Base-by-base conservation (phyloP, 92 coral and sea anemone genomes). In the Nematostella vectensis region DNA sequence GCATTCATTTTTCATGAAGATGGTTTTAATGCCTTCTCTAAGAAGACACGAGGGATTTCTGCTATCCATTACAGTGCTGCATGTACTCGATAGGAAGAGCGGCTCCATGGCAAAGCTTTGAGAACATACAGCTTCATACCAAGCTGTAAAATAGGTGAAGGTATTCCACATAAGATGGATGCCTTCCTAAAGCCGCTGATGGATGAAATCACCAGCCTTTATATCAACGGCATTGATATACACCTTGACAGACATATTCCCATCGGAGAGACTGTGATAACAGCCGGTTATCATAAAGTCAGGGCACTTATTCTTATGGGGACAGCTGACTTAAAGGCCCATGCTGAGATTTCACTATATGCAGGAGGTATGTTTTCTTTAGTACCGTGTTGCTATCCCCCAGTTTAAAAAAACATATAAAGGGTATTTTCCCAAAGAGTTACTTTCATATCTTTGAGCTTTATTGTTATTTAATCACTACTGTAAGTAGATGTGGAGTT, bases 281-380 rank as follows among this genome's bases (percentile, higher is more conserved):
- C 44, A 20, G 69, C 68, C 1, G 83, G 89, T 38, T 31, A 66
- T 19, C 57, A 76, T 62, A 50, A 55, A 47, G 79, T 82, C 26
- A 44, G 83, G 58, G 59, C 62, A 28, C 23, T 82, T 19, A 70
- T 82, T 4, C 65, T 82, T 11, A 25, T 82, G 10, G 89, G 79
- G 4, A 76, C 89, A 21, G 83, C 88, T 1, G 79, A 75, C 30
- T 19, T 81, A 1, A 74, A 75, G 50, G 83, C 65, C 2, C 88
- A 82, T 62, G 71, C 54, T 0, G 83, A 82, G 65, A 54, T 76
- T 27, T 59, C 50, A 13, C 44, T 82, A 25, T 66, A 82, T 76
- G 78, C 82, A 29, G 78, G 75, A 69, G 82, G 78, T 81, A 74
- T 53, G 51, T 33, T 33, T 15, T 33, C n/a, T n/a, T n/a, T n/a